Evolutionary conservation across 2,113 vertebrate species (phyloP), one percentile per base, ranked within the genome.

Genomic region (Pedionomus torquatus): DNA sequence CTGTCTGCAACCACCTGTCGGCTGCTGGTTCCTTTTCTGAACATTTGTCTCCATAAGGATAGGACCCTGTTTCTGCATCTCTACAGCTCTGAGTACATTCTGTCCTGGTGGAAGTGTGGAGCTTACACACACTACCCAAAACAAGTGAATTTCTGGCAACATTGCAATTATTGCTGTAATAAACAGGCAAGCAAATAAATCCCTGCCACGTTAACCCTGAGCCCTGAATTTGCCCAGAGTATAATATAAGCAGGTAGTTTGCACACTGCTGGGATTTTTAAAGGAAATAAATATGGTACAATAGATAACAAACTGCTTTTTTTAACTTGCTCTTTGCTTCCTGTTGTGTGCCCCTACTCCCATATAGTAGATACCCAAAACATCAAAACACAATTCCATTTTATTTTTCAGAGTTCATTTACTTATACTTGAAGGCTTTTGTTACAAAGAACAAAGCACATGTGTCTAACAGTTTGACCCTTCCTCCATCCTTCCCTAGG

Each of bases 381-480:
- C 80, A 93, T 83, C 87, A 94, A 95, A 95, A 93, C 23, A 8
- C 63, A 71, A 72, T 94, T 96, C 92, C 23, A 12, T 95, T 96
- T 94, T 89, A 85, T 85, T 96, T 97, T 97, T 86, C 82, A 69
- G 89, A 90, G 83, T 91, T 93, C 90, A 83, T 96, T 97, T 97
- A 77, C 90, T 97, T 92, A 96, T 7, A 24, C 28, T 95, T 85
- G 82, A 97, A 96, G 85, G 72, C 80, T 90, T 97, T 96, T 96
- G 91, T 97, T 96, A 76, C 76, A 85, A 97, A 94, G 93, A 97
- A 97, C 86, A 95, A 97, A 97, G 91, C 96, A 93, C 84, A 91
- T 94, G 79, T 91, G 93, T 84, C 95, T 94, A 95, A 75, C 94
- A 97, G 87, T 97, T 96, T 96, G 95, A 94, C 93, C 88, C 88